Base-by-base conservation (phyloP, 2,888 invertebrate species). In the Apamea anceps region DNA sequence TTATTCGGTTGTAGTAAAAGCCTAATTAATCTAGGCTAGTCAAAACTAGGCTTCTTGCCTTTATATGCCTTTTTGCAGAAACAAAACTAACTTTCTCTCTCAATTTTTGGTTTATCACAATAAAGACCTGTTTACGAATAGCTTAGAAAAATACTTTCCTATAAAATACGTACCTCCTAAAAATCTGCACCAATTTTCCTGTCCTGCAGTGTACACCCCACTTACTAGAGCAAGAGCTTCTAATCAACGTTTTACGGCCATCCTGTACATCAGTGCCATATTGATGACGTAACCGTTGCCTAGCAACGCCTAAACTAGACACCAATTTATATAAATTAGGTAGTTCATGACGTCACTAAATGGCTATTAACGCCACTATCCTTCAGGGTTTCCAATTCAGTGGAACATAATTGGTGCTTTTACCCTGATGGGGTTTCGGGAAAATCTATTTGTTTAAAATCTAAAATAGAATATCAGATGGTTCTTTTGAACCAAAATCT, bases 191-290 rank as follows among this genome's bases (percentile, higher is more conserved):
- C 51, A 84, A 76, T 71, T 66, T 81, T 72, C 13, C 28, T 66
- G 57, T 13, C 75, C 42, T 15, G 4, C 66, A 87, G 77, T 91
- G 82, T 89, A 90, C 62, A 51, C 18, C 79, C 77, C 48, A 88
- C 81, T 86, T 81, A 83, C 72, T 73, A 51, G 68, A 73, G 63
- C 62, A 63, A 86, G 75, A 85, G 63, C 80, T 86, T 80, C 89
- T 90, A 91, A 91, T 92, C 86, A 91, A 88, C 82, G 87, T 87
- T 90, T 89, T 87, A 91, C 88, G 79, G 77, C 86, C 86, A 83
- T 81, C 79, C 81, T 89, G 85, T 86, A 82, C 78, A 84, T 75
- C 75, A 82, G 68, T 78, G 75, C 81, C 83, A 89, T 88, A 83
- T 90, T 87, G 78, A 77, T 85, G 84, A 85, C 84, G 82, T 79